phyloP scores from a whole-genome alignment of 2,113 vertebrate genomes.

The Indicator indicator region DNA sequence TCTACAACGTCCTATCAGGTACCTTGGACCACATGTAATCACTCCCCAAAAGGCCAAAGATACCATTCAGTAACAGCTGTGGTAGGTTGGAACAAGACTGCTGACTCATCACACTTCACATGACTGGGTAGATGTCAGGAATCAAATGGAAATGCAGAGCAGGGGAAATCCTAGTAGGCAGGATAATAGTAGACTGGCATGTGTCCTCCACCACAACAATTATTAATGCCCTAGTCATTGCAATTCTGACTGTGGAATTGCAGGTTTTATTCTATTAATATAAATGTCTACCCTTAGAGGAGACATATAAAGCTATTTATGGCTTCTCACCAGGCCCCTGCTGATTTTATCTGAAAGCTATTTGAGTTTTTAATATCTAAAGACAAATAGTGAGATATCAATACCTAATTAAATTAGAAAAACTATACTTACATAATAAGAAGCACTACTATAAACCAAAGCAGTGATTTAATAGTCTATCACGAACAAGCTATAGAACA shows the following conservation, averaged over 20 bases:
- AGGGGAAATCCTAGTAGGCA: background rate
- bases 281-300: background rate
- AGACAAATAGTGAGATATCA: background rate
- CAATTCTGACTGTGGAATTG: background rate
- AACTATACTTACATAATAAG: background rate
- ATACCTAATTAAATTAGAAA: background rate
- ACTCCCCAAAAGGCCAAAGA: background rate
- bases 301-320: background rate
- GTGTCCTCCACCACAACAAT: background rate
- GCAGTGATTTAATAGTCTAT: background rate
- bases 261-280: background rate
- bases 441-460: background rate
- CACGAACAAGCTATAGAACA: background rate
- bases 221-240: background rate
- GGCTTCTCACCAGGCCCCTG: background rate
- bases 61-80: background rate
- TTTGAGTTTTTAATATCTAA: background rate
- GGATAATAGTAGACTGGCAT: accelerated
- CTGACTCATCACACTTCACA: background rate
- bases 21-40: background rate
- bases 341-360: background rate
- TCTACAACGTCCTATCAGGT: no score
- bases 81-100: background rate
- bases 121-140: background rate
- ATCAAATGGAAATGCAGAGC: background rate